Conservation (phyloP, 2,113 vertebrate species). For the Dendrocopos noguchii region DNA sequence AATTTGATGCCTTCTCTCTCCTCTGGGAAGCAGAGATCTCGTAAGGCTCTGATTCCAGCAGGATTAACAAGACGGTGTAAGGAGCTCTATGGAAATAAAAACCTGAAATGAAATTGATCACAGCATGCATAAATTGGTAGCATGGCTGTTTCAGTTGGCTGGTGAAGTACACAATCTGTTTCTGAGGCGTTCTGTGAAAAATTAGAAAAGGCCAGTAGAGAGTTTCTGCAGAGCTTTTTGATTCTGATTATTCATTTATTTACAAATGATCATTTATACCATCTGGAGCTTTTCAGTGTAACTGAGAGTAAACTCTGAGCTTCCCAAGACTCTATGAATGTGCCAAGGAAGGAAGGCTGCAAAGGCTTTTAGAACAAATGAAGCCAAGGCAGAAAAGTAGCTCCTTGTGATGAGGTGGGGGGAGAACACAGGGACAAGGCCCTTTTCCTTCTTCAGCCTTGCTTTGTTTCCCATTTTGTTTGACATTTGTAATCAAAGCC, state of each 20-base stretch:
- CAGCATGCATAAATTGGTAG: neutral
- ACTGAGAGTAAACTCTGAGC: conserved; percentile 61
- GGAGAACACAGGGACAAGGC: neutral
- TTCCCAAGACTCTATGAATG: conserved; percentile 60
- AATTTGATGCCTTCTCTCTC: neutral
- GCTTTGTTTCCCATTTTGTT: conserved; percentile 69
- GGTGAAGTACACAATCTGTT: conserved; percentile 6
- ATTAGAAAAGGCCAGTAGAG: neutral
- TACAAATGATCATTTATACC: conserved; percentile 62
- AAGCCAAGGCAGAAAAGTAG: conserved; percentile 65
- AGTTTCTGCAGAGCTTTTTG: neutral
- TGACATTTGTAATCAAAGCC: conserved; percentile 60
- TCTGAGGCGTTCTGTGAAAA: neutral
- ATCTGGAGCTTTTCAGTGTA: conserved; percentile 55
- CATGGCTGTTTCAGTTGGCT: neutral
- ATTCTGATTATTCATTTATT: conserved; percentile 57
- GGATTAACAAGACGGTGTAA: rapidly evolving
- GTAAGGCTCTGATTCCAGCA: rapidly evolving
- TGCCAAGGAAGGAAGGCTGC: conserved; percentile 55
- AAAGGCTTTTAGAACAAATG: conserved; percentile 59
- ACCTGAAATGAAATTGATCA: neutral
- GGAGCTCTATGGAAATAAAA: neutral
- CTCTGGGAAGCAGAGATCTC: neutral
- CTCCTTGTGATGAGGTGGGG: neutral
- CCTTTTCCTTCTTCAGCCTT: conserved; percentile 34